phyloP scores from a whole-genome alignment of 2,888 invertebrate genomes.

The Lottia gigantea region DNA sequence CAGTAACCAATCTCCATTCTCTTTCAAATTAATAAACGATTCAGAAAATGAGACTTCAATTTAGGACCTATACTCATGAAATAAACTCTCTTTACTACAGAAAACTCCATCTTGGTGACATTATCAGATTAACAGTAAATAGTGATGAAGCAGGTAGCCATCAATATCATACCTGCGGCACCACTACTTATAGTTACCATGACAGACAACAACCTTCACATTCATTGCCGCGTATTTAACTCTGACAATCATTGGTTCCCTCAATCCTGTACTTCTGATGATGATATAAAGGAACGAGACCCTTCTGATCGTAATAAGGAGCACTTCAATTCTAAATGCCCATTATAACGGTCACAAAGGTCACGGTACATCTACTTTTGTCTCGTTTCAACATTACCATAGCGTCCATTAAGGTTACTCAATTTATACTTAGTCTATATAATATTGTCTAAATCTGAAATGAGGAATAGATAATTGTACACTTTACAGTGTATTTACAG shows the following conservation, averaged over 20 bases:
- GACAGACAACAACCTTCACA: neutral
- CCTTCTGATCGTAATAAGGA: constrained; percentile 25
- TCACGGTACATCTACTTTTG: neutral
- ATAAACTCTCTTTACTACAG: no score
- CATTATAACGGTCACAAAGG: constrained; percentile 28
- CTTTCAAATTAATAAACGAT: no score
- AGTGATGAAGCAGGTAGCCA: constrained; percentile 31
- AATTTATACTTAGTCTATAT: no score
- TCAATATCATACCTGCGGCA: constrained; percentile 34
- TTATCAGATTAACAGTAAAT: constrained; percentile 24
- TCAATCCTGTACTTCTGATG: neutral
- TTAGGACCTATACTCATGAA: no score
- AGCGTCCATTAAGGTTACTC: no score
- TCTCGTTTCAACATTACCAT: no score
- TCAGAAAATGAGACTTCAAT: no score
- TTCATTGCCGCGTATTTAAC: no score
- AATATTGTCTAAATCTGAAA: no score
- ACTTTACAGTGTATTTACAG: no score
- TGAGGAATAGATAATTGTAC: no score
- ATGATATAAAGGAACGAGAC: neutral
- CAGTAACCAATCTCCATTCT: no score
- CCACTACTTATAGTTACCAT: constrained; percentile 35
- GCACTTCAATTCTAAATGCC: constrained; percentile 24
- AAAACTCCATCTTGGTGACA: neutral
- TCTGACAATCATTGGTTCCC: neutral